Evolutionary conservation across 2,113 vertebrate species (phyloP), one percentile per base, ranked within the genome.

Genomic region (Hylia prasina): DNA sequence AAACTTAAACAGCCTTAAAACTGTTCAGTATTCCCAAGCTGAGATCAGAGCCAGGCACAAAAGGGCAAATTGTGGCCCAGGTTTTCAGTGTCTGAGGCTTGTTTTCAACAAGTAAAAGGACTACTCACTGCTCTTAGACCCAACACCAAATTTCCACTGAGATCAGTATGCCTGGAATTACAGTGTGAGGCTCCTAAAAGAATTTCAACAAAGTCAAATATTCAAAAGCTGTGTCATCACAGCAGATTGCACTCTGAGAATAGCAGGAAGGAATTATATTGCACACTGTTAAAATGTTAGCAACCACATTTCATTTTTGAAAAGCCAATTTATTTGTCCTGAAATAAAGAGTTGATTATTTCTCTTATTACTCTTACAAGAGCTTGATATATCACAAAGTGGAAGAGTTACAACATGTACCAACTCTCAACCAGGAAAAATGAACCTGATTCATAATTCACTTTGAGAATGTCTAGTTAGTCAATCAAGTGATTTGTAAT

Each of bases 401-500:
- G 88, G 82, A 98, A 98, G 97, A 97, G 91, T 98, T 98, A 97
- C 89, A 97, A 87, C 94, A 96, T 98, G 95, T 97, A 97, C 94
- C 96, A 98, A 98, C 96, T 97, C 98, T 97, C 97, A 97, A 96
- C 94, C 93, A 98, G 96, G 91, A 98, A 98, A 98, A 98, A 97
- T 97, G 97, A 97, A 97, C 90, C 96, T 97, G 97, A 98, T 98
- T 98, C 98, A 98, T 99, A 99, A 99, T 98, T 99, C 99, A 99
- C 96, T 95, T 96, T 98, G 94, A 97, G 98, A 99, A 98, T 98
- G 98, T 99, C 98, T 99, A 99, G 98, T 99, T 99, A 99, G 99
- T 99, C 99, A 99, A 99, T 99, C 98, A 99, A 99, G 98, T 98
- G 98, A 99, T 99, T 98, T 99, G 99, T 99, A 99, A 99, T 99